These are phyloP conservation scores for Nomada ruficornis DNA, from an alignment of 2,888 invertebrate species.

Conservation along the genomic window DNA sequence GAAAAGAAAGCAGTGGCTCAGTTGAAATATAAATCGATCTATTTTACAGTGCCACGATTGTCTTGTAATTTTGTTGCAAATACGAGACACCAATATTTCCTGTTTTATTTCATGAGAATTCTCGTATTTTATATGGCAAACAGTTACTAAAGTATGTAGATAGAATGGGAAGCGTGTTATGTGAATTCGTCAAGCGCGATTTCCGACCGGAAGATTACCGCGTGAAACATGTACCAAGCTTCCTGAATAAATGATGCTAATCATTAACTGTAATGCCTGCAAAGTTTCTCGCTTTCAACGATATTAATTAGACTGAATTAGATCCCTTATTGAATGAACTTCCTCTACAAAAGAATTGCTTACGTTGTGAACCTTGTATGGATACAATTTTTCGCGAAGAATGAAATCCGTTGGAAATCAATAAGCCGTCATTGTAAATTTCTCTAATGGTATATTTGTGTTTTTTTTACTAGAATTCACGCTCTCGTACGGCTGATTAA, in stretches of 20 bases:
- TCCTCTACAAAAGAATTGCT: background rate
- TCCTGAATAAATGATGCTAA: constrained; percentile 14
- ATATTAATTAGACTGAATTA: constrained; percentile 12
- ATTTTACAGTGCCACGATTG: background rate
- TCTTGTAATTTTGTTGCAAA: background rate
- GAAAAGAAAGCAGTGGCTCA: too few species aligned
- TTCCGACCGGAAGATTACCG: constrained; percentile 44
- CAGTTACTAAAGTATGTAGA: background rate
- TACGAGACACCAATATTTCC: constrained; percentile 10
- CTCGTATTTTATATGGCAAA: constrained; percentile 10
- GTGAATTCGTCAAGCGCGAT: constrained; percentile 27
- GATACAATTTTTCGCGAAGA: too few species aligned
- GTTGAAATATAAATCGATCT: background rate
- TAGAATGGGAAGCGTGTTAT: constrained; percentile 21
- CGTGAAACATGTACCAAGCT: constrained; percentile 15
- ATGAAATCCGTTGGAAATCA: too few species aligned
- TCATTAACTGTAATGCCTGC: constrained; percentile 7
- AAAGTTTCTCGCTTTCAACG: constrained; percentile 8
- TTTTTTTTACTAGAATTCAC: background rate
- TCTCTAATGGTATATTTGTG: background rate
- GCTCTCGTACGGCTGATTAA: constrained; percentile 20
- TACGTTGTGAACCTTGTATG: too few species aligned
- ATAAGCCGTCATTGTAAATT: too few species aligned
- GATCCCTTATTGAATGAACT: background rate
- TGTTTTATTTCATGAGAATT: constrained; percentile 17